A percentile compares a stretch with the other conserved stretches of the same genome.
These are phyloP conservation scores for Axinella damicornis DNA, from an alignment of 37 sponge, comb jelly and placozoan species.

Conservation along the genomic window DNA sequence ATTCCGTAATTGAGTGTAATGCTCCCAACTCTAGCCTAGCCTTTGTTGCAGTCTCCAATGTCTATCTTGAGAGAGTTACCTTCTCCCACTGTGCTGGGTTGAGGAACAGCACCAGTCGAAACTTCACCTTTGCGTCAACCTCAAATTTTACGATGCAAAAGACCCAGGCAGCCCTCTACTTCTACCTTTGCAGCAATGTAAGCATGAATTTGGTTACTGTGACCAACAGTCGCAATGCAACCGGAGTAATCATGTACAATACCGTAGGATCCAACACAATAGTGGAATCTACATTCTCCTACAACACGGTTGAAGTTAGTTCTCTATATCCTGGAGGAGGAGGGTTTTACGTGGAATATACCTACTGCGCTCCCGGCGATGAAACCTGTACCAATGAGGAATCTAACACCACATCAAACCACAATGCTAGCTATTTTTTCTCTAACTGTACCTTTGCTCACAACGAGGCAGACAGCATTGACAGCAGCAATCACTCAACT, in stretches of 20 bases:
- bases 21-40: slow-evolving; percentile 40
- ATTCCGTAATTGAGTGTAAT: background rate
- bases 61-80: slow-evolving; percentile 3
- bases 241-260: slow-evolving; percentile 53
- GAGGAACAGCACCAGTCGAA: slow-evolving; percentile 32
- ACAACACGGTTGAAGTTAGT: background rate
- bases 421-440: slow-evolving; percentile 7
- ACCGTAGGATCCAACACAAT: background rate
- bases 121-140: background rate
- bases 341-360: slow-evolving; percentile 65
- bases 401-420: background rate
- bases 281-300: background rate
- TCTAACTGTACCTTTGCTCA: slow-evolving; percentile 7
- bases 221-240: slow-evolving; percentile 18
- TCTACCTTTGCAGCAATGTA: slow-evolving; percentile 25
- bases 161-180: slow-evolving; percentile 36
- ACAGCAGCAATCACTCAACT: background rate
- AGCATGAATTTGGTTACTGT: slow-evolving; percentile 17
- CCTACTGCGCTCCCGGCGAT: slow-evolving; percentile 48
- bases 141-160: background rate
- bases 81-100: slow-evolving; percentile 21
- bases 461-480: slow-evolving; percentile 31
- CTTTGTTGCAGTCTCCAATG: slow-evolving; percentile 14
- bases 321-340: slow-evolving; percentile 40
- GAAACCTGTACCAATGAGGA: background rate